A percentile compares a stretch with the other conserved stretches of the same genome.
These are phyloP conservation scores for Parus major DNA, from an alignment of 2,113 vertebrate genomes.

Conservation along the genomic window DNA sequence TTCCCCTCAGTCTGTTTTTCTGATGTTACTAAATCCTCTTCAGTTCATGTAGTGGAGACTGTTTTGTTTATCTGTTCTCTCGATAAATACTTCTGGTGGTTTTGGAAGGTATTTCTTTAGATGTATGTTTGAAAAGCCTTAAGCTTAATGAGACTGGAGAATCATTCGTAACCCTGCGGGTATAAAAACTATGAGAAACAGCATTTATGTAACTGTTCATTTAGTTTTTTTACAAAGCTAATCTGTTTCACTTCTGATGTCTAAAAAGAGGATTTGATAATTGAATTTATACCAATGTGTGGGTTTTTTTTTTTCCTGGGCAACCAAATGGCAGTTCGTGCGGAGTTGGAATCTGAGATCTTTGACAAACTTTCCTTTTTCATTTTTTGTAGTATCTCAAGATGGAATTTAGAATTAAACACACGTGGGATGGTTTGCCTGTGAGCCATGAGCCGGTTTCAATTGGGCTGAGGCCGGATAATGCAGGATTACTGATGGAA, in stretches of 20 bases:
- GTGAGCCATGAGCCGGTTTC: constrained; percentile 79
- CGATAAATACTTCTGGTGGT: not conserved
- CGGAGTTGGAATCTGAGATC: not conserved
- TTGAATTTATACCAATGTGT: not conserved
- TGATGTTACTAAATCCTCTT: not conserved
- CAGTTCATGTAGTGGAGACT: not conserved
- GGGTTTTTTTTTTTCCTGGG: not conserved
- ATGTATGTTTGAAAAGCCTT: not conserved
- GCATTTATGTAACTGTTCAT: not conserved
- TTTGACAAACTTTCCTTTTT: not conserved
- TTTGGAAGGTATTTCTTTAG: not conserved
- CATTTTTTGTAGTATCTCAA: not conserved
- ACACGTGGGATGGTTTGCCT: constrained; percentile 84
- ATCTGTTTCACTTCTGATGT: not conserved
- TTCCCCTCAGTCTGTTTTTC: not conserved
- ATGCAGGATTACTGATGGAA: constrained; percentile 79
- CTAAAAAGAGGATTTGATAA: not conserved
- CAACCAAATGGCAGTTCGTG: not conserved
- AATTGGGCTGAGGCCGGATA: constrained; percentile 73
- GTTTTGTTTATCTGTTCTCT: not conserved
- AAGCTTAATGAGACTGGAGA: not conserved
- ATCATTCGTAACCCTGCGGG: not conserved
- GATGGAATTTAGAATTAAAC: constrained; percentile 84
- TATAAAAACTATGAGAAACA: not conserved
- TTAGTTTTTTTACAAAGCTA: not conserved